Conservation (phyloP, 2,797 vertebrate genomes). For the Pteropus rufus region DNA sequence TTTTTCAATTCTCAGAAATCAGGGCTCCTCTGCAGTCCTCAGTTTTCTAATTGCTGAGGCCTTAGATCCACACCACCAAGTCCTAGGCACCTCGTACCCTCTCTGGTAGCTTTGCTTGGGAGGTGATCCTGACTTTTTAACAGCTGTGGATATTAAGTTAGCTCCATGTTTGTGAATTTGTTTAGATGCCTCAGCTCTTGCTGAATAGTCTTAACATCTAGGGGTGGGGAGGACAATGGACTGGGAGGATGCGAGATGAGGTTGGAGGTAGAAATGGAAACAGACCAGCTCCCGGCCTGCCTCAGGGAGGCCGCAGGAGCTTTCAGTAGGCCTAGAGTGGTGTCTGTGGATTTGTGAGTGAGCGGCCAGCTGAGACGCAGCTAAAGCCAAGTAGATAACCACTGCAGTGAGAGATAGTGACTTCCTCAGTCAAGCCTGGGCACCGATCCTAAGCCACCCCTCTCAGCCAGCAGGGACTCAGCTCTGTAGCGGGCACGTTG, state of each 20-base stretch:
- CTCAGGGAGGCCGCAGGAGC: not conserved
- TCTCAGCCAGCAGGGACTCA: not conserved
- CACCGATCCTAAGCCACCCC: not conserved
- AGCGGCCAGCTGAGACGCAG: constrained; percentile 18
- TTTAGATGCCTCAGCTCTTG: not conserved
- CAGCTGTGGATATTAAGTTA: not conserved
- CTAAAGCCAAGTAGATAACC: not conserved
- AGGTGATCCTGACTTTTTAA: not conserved
- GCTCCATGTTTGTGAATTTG: not conserved
- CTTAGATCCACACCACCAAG: not conserved
- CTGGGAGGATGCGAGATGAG: not conserved
- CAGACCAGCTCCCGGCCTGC: not conserved
- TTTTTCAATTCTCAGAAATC: not conserved
- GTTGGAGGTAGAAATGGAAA: not conserved
- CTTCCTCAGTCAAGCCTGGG: not conserved
- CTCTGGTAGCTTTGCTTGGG: not conserved
- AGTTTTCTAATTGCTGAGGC: not conserved
- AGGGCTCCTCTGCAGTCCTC: not conserved
- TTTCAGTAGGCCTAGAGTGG: not conserved
- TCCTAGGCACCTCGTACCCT: not conserved
- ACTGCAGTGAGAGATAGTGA: fast-evolving
- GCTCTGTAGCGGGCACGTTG: not conserved
- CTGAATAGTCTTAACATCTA: not conserved
- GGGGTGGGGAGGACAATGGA: not conserved
- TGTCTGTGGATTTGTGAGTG: not conserved